Conservation (phyloP, 2,797 vertebrate species). For the Syngnathus rostellatus region DNA sequence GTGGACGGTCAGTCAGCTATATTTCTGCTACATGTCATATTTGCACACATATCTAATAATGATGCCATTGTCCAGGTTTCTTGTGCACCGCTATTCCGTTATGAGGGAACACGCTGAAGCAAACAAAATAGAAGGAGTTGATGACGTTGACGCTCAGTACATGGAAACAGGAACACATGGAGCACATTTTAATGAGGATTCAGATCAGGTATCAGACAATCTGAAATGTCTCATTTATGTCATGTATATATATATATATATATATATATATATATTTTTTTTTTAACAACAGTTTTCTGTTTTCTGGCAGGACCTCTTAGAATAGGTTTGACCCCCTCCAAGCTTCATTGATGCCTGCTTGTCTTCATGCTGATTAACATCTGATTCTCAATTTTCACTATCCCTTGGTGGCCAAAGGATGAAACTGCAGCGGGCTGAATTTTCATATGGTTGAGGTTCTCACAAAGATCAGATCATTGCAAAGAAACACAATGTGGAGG, state of each 20-base stretch:
- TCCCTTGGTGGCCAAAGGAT: conserved; percentile 39
- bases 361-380: conserved; percentile 43
- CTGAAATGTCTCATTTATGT: background rate
- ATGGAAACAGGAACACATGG: conserved; percentile 53
- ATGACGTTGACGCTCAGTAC: conserved; percentile 66
- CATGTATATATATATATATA: background rate
- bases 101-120: conserved; percentile 81
- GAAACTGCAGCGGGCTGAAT: conserved; percentile 16
- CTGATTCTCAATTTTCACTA: conserved; percentile 39
- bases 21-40: background rate
- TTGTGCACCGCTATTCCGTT: conserved; percentile 87
- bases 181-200: conserved; percentile 82
- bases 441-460: background rate
- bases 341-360: conserved; percentile 23
- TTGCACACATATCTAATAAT: conserved; percentile 4
- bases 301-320: conserved; percentile 64
- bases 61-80: conserved; percentile 69
- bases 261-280: background rate
- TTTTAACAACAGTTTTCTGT: conserved; percentile 8
- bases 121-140: conserved; percentile 76
- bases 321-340: conserved; percentile 43
- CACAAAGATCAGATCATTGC: background rate
- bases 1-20: conserved; percentile 76
- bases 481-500: background rate
- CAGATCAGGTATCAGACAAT: conserved; percentile 77